Percentiles rank a stretch among this genome's conserved stretches.
These are phyloP conservation scores for Nasonovia ribisnigri DNA, from an alignment of 2,888 invertebrate species.

Conservation along the genomic window DNA sequence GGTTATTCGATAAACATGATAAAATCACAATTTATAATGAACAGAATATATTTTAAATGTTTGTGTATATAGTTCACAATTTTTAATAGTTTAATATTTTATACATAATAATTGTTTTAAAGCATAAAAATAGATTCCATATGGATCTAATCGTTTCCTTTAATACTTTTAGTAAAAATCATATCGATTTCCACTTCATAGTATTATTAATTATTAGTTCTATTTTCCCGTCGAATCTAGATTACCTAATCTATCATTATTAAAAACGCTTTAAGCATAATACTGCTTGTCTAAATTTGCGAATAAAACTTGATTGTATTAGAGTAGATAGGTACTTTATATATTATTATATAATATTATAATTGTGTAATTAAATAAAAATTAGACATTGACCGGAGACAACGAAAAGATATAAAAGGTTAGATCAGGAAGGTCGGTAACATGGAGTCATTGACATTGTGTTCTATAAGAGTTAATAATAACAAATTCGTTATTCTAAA, in stretches of 20 bases:
- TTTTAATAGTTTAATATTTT: background rate
- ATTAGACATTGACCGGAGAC: background rate
- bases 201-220: background rate
- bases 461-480: background rate
- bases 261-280: background rate
- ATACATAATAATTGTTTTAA: background rate
- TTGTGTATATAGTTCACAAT: background rate
- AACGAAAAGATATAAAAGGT: background rate
- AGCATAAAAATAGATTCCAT: background rate
- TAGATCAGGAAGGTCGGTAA: background rate
- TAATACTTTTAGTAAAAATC: background rate
- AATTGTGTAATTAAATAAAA: background rate
- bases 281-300: background rate
- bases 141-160: background rate
- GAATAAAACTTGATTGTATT: background rate
- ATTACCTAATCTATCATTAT: background rate
- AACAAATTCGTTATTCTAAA: background rate
- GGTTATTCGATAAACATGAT: background rate
- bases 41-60: background rate
- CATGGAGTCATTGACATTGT: background rate
- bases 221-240: background rate
- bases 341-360: background rate
- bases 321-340: background rate
- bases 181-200: background rate
- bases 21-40: background rate